Evolutionary conservation across 2,888 invertebrate species (phyloP).

Genomic region (Fragum sueziense): DNA sequence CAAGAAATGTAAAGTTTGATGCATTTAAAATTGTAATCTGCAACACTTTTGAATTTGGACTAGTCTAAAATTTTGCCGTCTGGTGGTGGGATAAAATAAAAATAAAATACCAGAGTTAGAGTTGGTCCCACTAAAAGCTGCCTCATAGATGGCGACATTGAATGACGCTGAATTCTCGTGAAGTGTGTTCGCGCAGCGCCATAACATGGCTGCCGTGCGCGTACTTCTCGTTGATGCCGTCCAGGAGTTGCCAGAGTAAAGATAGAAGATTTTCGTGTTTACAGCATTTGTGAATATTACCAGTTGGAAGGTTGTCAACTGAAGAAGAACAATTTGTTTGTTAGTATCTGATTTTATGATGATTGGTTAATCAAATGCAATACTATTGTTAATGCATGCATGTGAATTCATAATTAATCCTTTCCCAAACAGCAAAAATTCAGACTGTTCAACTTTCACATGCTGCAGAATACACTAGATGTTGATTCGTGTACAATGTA

Average conservation of each 20-base stretch:
- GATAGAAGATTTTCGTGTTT: conserved; percentile 33
- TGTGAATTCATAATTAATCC: too few relatives aligned
- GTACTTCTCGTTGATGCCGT: neutral
- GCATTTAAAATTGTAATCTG: too few relatives aligned
- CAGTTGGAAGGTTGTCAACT: conserved; percentile 43
- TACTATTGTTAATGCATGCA: too few relatives aligned
- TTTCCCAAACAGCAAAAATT: too few relatives aligned
- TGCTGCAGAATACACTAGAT: too few relatives aligned
- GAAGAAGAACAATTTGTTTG: neutral
- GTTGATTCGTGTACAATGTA: too few relatives aligned
- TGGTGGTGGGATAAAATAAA: neutral
- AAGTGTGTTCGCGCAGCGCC: conserved; percentile 32
- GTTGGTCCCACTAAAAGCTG: conserved; percentile 23
- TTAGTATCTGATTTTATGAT: neutral
- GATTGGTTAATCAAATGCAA: too few relatives aligned
- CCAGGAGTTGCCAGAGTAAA: conserved; percentile 25
- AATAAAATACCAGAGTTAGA: neutral
- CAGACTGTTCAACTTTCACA: neutral
- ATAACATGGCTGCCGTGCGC: conserved; percentile 36
- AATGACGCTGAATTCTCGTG: conserved; percentile 20
- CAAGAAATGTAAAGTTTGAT: too few relatives aligned
- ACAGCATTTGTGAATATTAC: conserved; percentile 37
- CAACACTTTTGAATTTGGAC: too few relatives aligned
- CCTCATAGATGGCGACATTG: conserved; percentile 7
- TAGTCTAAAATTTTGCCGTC: too few relatives aligned